Percentiles rank a stretch among this genome's conserved stretches.
phyloP scores from a whole-genome alignment of 2,888 invertebrate species.

The Entomobrya multifasciata region DNA sequence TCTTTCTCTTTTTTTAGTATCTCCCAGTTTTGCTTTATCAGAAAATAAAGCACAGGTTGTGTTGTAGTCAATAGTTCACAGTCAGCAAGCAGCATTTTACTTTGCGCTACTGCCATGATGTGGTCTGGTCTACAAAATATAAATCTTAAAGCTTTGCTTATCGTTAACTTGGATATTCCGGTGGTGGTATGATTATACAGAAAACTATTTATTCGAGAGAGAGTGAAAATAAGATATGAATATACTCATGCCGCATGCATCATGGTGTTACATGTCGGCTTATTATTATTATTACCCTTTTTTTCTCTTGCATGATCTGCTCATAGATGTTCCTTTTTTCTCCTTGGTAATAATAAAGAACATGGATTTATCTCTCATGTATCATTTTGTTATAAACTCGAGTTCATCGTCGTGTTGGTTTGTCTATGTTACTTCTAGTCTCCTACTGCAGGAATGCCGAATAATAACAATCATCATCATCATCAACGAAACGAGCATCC shows the following conservation, averaged over 20 bases:
- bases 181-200: not conserved
- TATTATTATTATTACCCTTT: slow-evolving; percentile 24
- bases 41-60: not conserved
- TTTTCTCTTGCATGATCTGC: not conserved
- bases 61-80: too few relatives aligned
- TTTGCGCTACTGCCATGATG: too few relatives aligned
- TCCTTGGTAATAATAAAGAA: slow-evolving; percentile 48
- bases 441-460: slow-evolving; percentile 48
- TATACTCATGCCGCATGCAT: not conserved
- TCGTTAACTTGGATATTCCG: slow-evolving; percentile 10
- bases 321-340: slow-evolving; percentile 31
- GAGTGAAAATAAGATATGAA: not conserved
- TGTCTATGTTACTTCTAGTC: not conserved
- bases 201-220: not conserved
- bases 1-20: not conserved
- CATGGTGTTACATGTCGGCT: not conserved
- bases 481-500: slow-evolving; percentile 68
- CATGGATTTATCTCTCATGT: slow-evolving; percentile 71
- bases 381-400: slow-evolving; percentile 71
- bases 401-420: slow-evolving; percentile 20
- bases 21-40: not conserved
- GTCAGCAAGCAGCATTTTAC: too few relatives aligned
- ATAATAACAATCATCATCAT: slow-evolving; percentile 73
- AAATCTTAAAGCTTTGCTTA: slow-evolving; percentile 12
- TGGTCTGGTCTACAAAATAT: not conserved